Percentiles rank a stretch among this genome's conserved stretches.
These are phyloP conservation scores for Drosophila paranaensis DNA, from an alignment of 2,888 invertebrate genomes.

Conservation along the genomic window DNA sequence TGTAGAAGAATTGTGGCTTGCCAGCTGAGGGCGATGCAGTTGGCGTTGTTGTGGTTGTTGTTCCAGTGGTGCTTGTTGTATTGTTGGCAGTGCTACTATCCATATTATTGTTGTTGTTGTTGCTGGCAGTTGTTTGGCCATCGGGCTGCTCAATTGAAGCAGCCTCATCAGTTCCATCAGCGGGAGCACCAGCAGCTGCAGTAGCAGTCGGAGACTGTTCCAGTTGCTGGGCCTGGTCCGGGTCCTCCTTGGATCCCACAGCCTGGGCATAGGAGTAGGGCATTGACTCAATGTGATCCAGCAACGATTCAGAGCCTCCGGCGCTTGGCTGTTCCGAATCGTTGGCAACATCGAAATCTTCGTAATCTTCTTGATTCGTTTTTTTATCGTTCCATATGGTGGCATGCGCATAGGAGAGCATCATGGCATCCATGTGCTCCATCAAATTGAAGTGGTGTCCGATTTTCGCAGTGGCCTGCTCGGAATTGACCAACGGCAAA, in stretches of 20 bases:
- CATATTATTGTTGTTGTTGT: conserved; percentile 28
- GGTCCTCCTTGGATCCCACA: background rate
- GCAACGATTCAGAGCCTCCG: background rate
- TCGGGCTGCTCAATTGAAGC: background rate
- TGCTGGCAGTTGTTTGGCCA: conserved; percentile 27
- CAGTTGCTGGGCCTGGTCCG: background rate
- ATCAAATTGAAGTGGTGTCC: conserved; percentile 94
- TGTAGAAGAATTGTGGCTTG: conserved; percentile 65
- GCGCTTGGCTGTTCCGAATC: background rate
- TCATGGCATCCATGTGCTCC: conserved; percentile 88
- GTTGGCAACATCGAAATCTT: conserved; percentile 1
- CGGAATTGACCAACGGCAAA: conserved; percentile 87
- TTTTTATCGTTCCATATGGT: conserved; percentile 84
- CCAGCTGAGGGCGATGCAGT: conserved; percentile 25
- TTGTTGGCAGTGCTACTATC: conserved; percentile 47
- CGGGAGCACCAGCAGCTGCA: background rate
- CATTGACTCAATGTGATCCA: background rate
- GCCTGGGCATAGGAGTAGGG: background rate
- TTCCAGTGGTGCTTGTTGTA: conserved; percentile 25
- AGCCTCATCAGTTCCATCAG: background rate
- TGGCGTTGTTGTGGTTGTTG: conserved; percentile 23
- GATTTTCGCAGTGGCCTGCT: conserved; percentile 85
- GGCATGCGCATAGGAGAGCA: conserved; percentile 87
- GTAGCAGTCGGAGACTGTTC: background rate
- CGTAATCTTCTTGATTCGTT: conserved; percentile 16